phyloP scores from a whole-genome alignment of 2,888 invertebrate genomes.

The Hyposoter didymator region DNA sequence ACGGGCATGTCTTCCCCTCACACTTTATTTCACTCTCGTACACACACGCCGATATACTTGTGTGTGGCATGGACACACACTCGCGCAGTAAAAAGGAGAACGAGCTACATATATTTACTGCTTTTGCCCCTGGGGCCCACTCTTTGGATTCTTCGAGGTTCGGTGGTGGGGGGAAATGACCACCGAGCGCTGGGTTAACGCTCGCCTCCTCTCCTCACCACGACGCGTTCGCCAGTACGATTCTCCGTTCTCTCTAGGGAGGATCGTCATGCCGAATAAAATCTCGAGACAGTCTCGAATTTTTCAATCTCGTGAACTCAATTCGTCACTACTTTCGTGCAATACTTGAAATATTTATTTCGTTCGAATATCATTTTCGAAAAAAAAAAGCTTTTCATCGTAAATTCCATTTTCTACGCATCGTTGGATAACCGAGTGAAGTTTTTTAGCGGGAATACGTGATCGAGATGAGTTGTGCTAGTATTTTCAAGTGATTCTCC shows the following conservation, averaged over 20 bases:
- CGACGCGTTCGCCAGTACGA: slow-evolving; percentile 71
- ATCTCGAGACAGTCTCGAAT: slow-evolving; percentile 37
- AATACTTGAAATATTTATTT: slow-evolving; percentile 3
- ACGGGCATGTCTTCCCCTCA: slow-evolving; percentile 25
- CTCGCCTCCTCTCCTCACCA: slow-evolving; percentile 57
- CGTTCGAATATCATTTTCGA: background rate
- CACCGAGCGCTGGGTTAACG: slow-evolving; percentile 67
- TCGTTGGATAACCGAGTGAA: background rate
- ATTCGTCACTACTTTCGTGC: slow-evolving; percentile 10
- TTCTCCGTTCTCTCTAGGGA: slow-evolving; percentile 70
- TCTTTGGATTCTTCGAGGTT: slow-evolving; percentile 36
- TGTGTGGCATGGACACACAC: background rate
- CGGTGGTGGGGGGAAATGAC: slow-evolving; percentile 34
- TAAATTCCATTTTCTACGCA: background rate
- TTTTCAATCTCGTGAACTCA: slow-evolving; percentile 3
- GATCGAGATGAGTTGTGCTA: slow-evolving; percentile 3
- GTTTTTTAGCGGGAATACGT: slow-evolving; percentile 3
- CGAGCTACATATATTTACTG: slow-evolving; percentile 17
- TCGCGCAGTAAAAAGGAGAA: slow-evolving; percentile 42
- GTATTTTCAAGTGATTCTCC: background rate
- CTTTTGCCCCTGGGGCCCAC: slow-evolving; percentile 18
- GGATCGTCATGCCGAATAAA: slow-evolving; percentile 73
- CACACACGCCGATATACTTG: background rate
- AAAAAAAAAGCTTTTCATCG: background rate
- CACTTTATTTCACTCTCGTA: background rate